Evolutionary conservation across 2,113 vertebrate species (phyloP), one percentile per base, ranked within the genome.

Genomic region (Chitala chitala): DNA sequence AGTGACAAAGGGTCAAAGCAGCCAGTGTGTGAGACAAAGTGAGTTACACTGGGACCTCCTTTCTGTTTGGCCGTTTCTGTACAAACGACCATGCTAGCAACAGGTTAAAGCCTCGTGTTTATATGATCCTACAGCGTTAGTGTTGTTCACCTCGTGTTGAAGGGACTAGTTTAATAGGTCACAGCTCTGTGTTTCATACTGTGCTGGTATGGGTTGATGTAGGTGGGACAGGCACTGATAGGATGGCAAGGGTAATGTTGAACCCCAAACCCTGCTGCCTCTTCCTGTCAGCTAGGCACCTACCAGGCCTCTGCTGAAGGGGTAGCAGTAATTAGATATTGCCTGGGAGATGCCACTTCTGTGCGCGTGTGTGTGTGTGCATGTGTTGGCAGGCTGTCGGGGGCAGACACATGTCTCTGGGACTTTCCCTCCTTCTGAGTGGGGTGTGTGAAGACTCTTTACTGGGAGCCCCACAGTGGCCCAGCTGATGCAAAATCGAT

Each of bases 271-370:
- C n/a, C 20, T 75, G 75, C 75, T 71, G 42, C 51, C 58, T 29
- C 63, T 78, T 20, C 69, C 69, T 75, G 74, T 75, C 33, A 77
- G 75, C 50, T 72, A 75, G 73, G 75, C 70, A 77, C 51, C 40
- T 12, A 1, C 50, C 0, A 2, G 22, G 46, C 22, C 24, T 42
- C 50, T 26, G 1, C 17, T 29, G 26, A 55, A 20, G 53, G 15
- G 68, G 1, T 50, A 15, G 26, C n/a, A 3, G 24, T 56, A 69
- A 69, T 69, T 58, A 46, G 40, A 58, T 2, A 7, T 24, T 46
- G 74, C 26, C 42, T 46, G 51, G 40, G 38, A 61, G 31, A 58
- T 70, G 38, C 54, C 54, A 48, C 36, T 69, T 40, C n/a, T n/a
- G n/a, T n/a, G n/a, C n/a, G n/a, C n/a, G n/a, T n/a, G n/a, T n/a